These are phyloP conservation scores for Danio aesculapii DNA, from an alignment of 2,797 vertebrate species.

Conservation along the genomic window DNA sequence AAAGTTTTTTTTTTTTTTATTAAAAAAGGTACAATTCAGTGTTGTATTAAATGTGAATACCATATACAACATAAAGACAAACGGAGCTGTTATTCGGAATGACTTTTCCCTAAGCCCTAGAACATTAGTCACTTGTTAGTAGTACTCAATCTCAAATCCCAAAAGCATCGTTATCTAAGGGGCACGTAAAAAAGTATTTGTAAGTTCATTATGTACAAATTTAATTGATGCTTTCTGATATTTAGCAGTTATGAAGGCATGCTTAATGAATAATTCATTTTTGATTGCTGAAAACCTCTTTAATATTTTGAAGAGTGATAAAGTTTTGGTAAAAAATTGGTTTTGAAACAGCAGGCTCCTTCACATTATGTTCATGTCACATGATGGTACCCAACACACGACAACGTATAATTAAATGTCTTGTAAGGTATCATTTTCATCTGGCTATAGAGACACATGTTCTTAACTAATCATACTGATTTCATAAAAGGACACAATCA, in stretches of 20 bases:
- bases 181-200: background rate
- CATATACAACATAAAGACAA: background rate
- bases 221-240: background rate
- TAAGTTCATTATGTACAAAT: background rate
- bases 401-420: background rate
- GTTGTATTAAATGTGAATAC: background rate
- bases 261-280: background rate
- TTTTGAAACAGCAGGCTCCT: slow-evolving; percentile 2
- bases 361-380: background rate
- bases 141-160: background rate
- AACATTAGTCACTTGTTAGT: background rate
- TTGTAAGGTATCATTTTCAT: background rate
- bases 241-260: background rate
- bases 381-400: background rate
- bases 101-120: background rate
- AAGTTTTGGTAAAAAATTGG: background rate
- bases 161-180: background rate
- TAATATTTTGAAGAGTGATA: background rate
- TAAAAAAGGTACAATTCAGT: background rate
- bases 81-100: background rate
- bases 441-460: background rate
- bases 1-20: no score
- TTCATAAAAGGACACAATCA: background rate
- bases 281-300: background rate
- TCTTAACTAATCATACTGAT: background rate